Evolutionary conservation across 2,888 invertebrate species (phyloP), one percentile per base, ranked within the genome.

Genomic region (Deilephila elpenor): DNA sequence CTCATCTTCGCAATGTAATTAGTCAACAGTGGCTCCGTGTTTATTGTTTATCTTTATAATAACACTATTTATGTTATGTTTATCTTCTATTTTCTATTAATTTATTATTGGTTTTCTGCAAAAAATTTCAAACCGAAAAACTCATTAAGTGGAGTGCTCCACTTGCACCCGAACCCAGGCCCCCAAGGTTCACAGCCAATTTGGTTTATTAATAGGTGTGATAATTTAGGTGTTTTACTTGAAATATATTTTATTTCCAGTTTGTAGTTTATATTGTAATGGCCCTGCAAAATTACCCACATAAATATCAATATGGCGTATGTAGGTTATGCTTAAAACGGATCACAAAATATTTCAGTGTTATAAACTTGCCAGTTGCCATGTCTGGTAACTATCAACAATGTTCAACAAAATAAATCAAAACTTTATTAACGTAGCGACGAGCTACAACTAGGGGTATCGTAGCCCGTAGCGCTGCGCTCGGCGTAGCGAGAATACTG

Each of bases 401-500:
- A 67, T 67, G 67, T 67, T 25, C 17, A 7, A 51, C 67, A 51
- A 67, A 67, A 67, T 67, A 51, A 67, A 67, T 51, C 61, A 61
- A 51, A 53, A 44, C 19, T 60, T 73, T 60, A 73, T 74, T 62
- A 70, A 59, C 60, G 53, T 71, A 70, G 70, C 73, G 64, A 71
- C 67, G 73, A 74, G 72, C 67, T 71, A 72, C 59, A 56, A 32
- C 67, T 60, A 71, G 59, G 59, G 70, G 73, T 71, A 60, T 74
- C 78, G 78, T 82, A 83, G 81, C 82, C 77, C 80, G 83, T 83
- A 84, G 83, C 83, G 76, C 75, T 73, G 77, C 67, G 72, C 29
- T 59, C 74, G 71, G 74, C 78, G 80, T 78, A 79, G 77, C 78
- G 70, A 74, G 67, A 51, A 67, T 67, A 25, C 25, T 67, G 67